Evolutionary conservation across 2,888 invertebrate genomes (phyloP).

Genomic region (Ypsolopha scabrella): DNA sequence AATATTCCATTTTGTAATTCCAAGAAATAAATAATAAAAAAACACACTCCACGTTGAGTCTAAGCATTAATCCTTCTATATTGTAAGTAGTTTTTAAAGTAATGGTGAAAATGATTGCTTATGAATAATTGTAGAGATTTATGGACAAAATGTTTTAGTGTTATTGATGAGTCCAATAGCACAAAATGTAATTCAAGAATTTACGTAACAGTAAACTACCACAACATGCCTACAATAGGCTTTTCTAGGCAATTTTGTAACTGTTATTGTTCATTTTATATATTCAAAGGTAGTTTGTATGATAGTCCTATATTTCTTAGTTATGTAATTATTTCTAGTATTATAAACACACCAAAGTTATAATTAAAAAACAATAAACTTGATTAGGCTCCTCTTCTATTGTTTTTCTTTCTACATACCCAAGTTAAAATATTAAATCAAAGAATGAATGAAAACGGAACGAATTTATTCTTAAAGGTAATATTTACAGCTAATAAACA

Average conservation of each 20-base stretch:
- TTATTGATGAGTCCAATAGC: background rate
- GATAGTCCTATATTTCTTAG: slow-evolving; percentile 43
- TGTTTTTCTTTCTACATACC: slow-evolving; percentile 32
- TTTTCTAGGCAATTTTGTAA: slow-evolving; percentile 3
- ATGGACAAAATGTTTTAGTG: background rate
- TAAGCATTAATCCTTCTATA: slow-evolving; percentile 19
- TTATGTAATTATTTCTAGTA: slow-evolving; percentile 55
- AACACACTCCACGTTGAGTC: slow-evolving; percentile 35
- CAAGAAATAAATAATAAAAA: slow-evolving; percentile 16
- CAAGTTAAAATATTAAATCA: background rate
- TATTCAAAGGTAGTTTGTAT: slow-evolving; percentile 41
- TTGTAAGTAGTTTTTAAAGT: slow-evolving; percentile 19
- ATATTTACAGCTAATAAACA: slow-evolving; percentile 28
- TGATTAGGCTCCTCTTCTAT: slow-evolving; percentile 54
- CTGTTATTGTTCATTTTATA: slow-evolving; percentile 25
- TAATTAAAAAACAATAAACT: slow-evolving; percentile 44
- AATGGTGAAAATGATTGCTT: slow-evolving; percentile 11
- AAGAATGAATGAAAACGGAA: slow-evolving; percentile 11
- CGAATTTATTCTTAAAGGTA: slow-evolving; percentile 38
- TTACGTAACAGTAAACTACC: background rate
- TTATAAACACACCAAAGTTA: slow-evolving; percentile 69
- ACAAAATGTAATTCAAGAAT: background rate
- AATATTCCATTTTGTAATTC: slow-evolving; percentile 29
- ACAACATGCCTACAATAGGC: background rate
- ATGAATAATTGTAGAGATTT: background rate